Evolutionary conservation across 1,140 invertebrate species (phyloP).

Genomic region (Drosophila arawakana): DNA sequence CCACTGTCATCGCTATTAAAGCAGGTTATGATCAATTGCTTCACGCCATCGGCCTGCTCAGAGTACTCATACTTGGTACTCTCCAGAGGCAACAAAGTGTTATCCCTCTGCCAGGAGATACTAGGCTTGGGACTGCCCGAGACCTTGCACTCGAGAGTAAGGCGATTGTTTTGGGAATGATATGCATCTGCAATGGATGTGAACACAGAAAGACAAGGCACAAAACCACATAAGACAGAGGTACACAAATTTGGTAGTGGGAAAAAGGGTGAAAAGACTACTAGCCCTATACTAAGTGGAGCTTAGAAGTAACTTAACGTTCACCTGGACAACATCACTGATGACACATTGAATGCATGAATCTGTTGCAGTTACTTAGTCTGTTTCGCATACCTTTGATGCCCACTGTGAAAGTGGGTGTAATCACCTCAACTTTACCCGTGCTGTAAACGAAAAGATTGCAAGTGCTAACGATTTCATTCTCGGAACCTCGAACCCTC

Average conservation of each 20-base stretch:
- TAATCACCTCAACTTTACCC: constrained; percentile 63
- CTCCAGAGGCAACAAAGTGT: constrained; percentile 85
- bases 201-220: constrained; percentile 45
- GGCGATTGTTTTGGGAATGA: constrained; percentile 70
- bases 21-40: constrained; percentile 69
- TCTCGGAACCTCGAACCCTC: constrained; percentile 87
- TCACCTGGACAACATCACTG: constrained; percentile 46
- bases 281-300: constrained; percentile 45
- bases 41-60: constrained; percentile 62
- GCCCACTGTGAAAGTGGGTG: constrained; percentile 78
- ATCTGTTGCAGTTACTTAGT: neutral
- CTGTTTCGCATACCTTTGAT: constrained; percentile 76
- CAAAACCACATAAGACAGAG: constrained; percentile 53
- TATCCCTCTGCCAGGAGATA: constrained; percentile 94
- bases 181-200: constrained; percentile 73
- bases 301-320: constrained; percentile 32
- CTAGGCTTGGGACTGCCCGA: constrained; percentile 78
- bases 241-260: neutral
- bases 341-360: constrained; percentile 11
- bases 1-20: constrained; percentile 66
- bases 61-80: constrained; percentile 85
- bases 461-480: constrained; percentile 81
- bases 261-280: neutral
- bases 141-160: constrained; percentile 79
- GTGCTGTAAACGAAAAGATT: constrained; percentile 78